Conservation (phyloP, 2,888 invertebrate genomes). For the Sympetrum striolatum region DNA sequence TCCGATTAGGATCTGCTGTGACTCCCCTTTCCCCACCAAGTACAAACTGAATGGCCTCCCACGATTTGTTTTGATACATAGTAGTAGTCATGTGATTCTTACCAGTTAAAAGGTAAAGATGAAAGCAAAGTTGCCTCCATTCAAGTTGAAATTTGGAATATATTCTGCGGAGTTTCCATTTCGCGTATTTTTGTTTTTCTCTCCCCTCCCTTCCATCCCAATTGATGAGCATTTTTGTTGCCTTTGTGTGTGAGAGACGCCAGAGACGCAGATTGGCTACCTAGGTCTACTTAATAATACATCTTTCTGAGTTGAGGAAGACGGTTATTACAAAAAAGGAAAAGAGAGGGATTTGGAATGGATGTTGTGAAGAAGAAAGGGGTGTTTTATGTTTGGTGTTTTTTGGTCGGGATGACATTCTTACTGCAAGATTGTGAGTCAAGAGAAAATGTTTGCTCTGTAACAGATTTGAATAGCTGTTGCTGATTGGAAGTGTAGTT, state of each 20-base stretch:
- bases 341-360: not conserved
- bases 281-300: not conserved
- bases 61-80: conserved; percentile 33
- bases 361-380: conserved; percentile 42
- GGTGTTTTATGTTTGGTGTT: conserved; percentile 28
- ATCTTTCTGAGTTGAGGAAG: conserved; percentile 11
- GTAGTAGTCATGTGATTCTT: conserved; percentile 8
- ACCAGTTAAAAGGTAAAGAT: not conserved
- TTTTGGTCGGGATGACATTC: conserved; percentile 25
- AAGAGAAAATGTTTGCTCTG: conserved; percentile 19
- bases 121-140: conserved; percentile 33
- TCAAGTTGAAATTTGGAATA: conserved; percentile 10
- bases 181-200: not conserved
- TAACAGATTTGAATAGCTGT: conserved; percentile 42
- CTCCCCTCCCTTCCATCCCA: not conserved
- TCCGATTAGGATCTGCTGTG: conserved; percentile 17
- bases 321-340: not conserved
- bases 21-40: conserved; percentile 20
- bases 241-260: conserved; percentile 40
- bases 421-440: conserved; percentile 31
- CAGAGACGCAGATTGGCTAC: conserved; percentile 26
- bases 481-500: conserved; percentile 44
- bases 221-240: conserved; percentile 35
- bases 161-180: conserved; percentile 18
- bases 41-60: conserved; percentile 42